A percentile compares a stretch with the other conserved stretches of the same genome.
phyloP scores from a whole-genome alignment of 1,140 invertebrate genomes.

The Ips nitidus region DNA sequence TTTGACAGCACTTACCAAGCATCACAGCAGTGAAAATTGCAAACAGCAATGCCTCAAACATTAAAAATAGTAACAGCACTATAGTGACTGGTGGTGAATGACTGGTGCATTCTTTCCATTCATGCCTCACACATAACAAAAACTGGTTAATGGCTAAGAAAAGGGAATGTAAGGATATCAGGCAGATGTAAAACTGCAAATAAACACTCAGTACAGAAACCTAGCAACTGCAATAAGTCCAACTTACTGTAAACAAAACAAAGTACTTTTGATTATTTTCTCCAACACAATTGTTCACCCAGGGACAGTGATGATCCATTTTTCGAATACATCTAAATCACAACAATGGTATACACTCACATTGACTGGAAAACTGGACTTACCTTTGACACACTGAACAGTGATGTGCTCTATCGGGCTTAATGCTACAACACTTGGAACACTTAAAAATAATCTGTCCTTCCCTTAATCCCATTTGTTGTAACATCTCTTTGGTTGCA shows the following conservation, averaged over 20 bases:
- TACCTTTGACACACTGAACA: conserved; percentile 93
- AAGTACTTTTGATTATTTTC: conserved; percentile 99
- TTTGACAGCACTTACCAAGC: conserved; percentile 63
- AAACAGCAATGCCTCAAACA: conserved; percentile 96
- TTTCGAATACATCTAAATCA: conserved; percentile 83
- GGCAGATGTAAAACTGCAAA: conserved; percentile 95
- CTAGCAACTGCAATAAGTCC: not conserved
- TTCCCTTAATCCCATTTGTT: conserved; percentile 51
- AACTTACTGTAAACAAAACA: conserved; percentile 94
- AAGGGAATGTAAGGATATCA: conserved; percentile 92
- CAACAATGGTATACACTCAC: not conserved
- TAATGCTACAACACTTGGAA: conserved; percentile 98
- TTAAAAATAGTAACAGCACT: conserved; percentile 90
- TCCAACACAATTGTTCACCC: conserved; percentile 99
- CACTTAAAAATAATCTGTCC: conserved; percentile 63
- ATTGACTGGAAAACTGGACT: conserved; percentile 46
- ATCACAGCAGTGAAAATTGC: conserved; percentile 98
- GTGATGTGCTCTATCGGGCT: conserved; percentile 97
- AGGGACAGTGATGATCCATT: conserved; percentile 99
- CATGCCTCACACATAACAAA: conserved; percentile 86
- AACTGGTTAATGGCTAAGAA: conserved; percentile 93
- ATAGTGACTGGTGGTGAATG: conserved; percentile 96
- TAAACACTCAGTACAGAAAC: conserved; percentile 18
- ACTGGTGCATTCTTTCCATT: conserved; percentile 92
- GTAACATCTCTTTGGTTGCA: conserved; percentile 97